Conservation (phyloP, 1,140 invertebrate genomes). For the Hycleus cichorii region DNA sequence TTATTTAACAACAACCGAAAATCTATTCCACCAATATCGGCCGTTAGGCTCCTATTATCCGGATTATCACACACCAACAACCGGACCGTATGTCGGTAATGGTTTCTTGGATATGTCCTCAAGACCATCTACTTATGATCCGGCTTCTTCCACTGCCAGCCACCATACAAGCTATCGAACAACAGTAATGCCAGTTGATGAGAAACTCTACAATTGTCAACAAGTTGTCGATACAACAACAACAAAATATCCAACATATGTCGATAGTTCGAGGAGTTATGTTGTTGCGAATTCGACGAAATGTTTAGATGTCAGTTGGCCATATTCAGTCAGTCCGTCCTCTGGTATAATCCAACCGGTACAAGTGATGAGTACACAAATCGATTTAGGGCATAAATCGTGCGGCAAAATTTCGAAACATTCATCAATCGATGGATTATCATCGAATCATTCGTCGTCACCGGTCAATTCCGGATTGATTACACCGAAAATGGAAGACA, state of each 20-base stretch:
- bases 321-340: slow-evolving; percentile 44
- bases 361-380: slow-evolving; percentile 37
- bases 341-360: slow-evolving; percentile 45
- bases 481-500: slow-evolving; percentile 58
- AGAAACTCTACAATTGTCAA: slow-evolving; percentile 58
- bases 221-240: slow-evolving; percentile 43
- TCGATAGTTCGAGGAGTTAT: slow-evolving; percentile 47
- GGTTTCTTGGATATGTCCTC: slow-evolving; percentile 66
- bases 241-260: slow-evolving; percentile 42
- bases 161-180: slow-evolving; percentile 45
- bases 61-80: slow-evolving; percentile 56
- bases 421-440: slow-evolving; percentile 46
- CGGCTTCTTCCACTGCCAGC: slow-evolving; percentile 46
- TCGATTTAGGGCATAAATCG: slow-evolving; percentile 31
- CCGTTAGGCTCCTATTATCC: slow-evolving; percentile 68
- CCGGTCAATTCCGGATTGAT: slow-evolving; percentile 49
- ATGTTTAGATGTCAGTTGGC: slow-evolving; percentile 41
- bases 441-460: slow-evolving; percentile 49
- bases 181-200: slow-evolving; percentile 45
- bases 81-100: slow-evolving; percentile 63
- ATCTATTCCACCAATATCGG: slow-evolving; percentile 79
- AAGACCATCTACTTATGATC: slow-evolving; percentile 46
- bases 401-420: slow-evolving; percentile 45
- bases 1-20: slow-evolving; percentile 68
- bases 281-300: slow-evolving; percentile 45